phyloP scores from a whole-genome alignment of 2,113 vertebrate species.

The Hippocampus barbouri region DNA sequence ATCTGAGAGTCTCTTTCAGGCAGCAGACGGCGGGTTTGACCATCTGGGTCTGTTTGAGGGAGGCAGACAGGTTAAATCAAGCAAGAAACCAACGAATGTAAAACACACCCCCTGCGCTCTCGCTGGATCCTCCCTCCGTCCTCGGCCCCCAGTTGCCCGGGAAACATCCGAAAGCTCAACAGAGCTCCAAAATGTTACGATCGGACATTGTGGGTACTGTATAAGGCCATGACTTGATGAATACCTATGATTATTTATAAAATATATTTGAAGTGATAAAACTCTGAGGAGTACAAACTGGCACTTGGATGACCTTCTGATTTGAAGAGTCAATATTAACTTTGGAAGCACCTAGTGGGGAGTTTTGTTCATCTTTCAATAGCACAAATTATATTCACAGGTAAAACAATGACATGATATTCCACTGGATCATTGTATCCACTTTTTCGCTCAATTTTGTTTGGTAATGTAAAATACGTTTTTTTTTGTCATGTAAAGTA shows the following conservation, averaged over 20 bases:
- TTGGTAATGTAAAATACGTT: too few species aligned
- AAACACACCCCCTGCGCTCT: constrained; percentile 50
- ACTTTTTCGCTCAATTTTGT: too few species aligned
- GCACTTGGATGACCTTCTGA: background rate
- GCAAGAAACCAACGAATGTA: constrained; percentile 45
- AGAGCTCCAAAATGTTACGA: constrained; percentile 15
- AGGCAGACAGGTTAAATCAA: constrained; percentile 62
- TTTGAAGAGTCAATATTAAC: background rate
- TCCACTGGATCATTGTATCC: too few species aligned
- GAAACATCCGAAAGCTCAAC: constrained; percentile 61
- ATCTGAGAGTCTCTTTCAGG: constrained; percentile 18
- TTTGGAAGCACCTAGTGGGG: background rate
- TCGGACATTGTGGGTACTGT: background rate
- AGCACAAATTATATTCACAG: too few species aligned
- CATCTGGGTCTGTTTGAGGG: constrained; percentile 53
- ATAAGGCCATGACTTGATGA: constrained; percentile 23
- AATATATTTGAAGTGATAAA: constrained; percentile 13
- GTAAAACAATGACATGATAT: too few species aligned
- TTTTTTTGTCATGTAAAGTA: too few species aligned
- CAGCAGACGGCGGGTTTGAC: constrained; percentile 34
- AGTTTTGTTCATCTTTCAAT: background rate
- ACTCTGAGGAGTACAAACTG: background rate
- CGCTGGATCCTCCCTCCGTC: constrained; percentile 55
- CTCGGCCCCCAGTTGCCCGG: constrained; percentile 60
- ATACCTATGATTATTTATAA: constrained; percentile 28